Evolutionary conservation across 2,797 vertebrate genomes (phyloP), one percentile per base, ranked within the genome.

Genomic region (Phalloptychus januarius): DNA sequence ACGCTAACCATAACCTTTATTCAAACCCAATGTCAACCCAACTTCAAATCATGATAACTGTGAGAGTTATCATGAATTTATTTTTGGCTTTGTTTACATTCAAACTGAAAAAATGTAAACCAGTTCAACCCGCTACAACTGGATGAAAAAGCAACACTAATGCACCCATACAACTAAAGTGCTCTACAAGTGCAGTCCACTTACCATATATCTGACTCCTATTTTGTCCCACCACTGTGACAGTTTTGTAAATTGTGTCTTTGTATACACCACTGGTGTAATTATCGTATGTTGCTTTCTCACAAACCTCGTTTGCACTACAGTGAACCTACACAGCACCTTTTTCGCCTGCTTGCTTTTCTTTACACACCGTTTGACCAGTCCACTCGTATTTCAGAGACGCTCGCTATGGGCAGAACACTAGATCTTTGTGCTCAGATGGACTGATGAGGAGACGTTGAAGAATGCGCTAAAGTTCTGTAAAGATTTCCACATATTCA

Each of bases 241-340:
- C n/a, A n/a, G n/a, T n/a, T n/a, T n/a, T n/a, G n/a, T n/a, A n/a
- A n/a, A n/a, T n/a, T n/a, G n/a, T n/a, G n/a, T n/a, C n/a, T n/a
- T n/a, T n/a, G n/a, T n/a, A n/a, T n/a, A n/a, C 86, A 25, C 74
- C 28, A 4, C 85, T 92, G 81, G 93, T 90, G 83, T 80, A 80
- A 83, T 85, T 50, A 80, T 90, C 85, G 87, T 79, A 77, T 79
- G 78, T 72, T 81, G 36, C 89, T 73, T 85, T 67, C 80, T 81
- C 84, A 88, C 81, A 85, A 79, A 77, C 77, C 74, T 84, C 46
- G 78, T 79, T 56, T 79, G 76, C 50, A 81, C 83, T 73, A 75
- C 79, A 71, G 31, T 76, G 87, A 88, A 84, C 73, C 70, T 71
- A 89, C 77, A 86, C 85, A 82, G 81, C 76, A 71, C 70, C 82